Base-by-base conservation (phyloP, 2,113 vertebrate species). In the Nycticorax nycticorax region DNA sequence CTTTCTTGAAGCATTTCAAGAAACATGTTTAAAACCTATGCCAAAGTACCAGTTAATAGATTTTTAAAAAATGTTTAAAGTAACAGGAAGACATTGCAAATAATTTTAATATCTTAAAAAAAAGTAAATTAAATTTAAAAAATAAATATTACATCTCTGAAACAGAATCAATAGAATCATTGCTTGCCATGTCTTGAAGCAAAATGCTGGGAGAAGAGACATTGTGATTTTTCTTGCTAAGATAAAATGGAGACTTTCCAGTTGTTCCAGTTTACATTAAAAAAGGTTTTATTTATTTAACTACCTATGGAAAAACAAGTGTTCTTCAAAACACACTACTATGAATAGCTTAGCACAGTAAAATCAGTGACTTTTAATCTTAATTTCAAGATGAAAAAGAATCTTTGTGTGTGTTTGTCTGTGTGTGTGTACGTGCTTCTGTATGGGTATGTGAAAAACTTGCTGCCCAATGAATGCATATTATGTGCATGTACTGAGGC, bases 361-460 rank as follows among this genome's bases (percentile, higher is more conserved):
- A 88, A 81, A 35, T 20, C 4, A 7, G 4, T 47, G 47, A 14
- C 20, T 85, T 84, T 80, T 50, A n/a, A 39, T 18, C 1, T 14
- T 28, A 45, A 84, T n/a, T 43, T 69, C 39, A 56, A 56, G 6
- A 50, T 23, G 2, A 27, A 62, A 75, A 41, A 27, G 8, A 1
- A 4, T 62, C 5, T 48, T 53, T n/a, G 4, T 64, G 8, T 62
- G 5, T 41, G 4, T 27, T 2, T 68, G 4, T 14, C 1, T 63
- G 1, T 73, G 15, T 27, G 2, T 6, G 2, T 3, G 9, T 3
- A 27, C 0, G 0, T 32, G 2, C 0, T 64, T 94, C 14, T 22
- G 2, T 37, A 24, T 2, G 8, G 1, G 7, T 53, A 26, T 7
- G 24, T 66, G 24, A 52, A 85, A 81, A 28, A 24, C 22, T 63